Percentiles rank a stretch among this genome's conserved stretches.
Conservation (phyloP, 2,113 vertebrate species). For the Scomber colias region DNA sequence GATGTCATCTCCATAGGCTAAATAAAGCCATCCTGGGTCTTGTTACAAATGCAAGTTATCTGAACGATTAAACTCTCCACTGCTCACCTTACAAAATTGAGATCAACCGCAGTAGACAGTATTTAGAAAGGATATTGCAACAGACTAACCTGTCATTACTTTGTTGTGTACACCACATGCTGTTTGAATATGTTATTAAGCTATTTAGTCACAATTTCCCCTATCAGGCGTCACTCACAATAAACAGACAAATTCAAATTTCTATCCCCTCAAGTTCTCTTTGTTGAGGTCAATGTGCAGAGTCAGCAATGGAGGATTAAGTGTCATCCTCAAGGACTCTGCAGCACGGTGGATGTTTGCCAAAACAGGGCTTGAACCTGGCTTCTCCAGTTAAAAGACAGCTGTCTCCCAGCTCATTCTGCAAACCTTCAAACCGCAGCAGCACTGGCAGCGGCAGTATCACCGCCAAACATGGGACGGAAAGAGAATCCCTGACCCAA, state of each 20-base stretch:
- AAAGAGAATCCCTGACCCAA: conserved; percentile 67
- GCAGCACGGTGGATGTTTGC: conserved; percentile 41
- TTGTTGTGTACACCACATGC: not conserved
- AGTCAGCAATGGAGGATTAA: conserved; percentile 44
- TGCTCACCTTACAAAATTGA: conserved; percentile 23
- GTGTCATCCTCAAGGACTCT: conserved; percentile 57
- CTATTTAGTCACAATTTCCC: not conserved
- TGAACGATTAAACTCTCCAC: conserved; percentile 50
- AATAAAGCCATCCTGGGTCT: conserved; percentile 67
- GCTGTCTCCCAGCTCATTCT: conserved; percentile 41
- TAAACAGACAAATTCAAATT: conserved; percentile 13
- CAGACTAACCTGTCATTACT: not conserved
- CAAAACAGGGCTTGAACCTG: conserved; percentile 52
- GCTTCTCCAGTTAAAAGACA: conserved; percentile 60
- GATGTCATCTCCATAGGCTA: conserved; percentile 73
- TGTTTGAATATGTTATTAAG: not conserved
- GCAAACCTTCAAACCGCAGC: conserved; percentile 43
- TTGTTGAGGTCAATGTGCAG: conserved; percentile 38
- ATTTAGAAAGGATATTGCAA: not conserved
- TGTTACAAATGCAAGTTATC: conserved; percentile 70
- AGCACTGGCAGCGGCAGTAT: conserved; percentile 41
- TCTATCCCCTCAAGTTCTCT: not conserved
- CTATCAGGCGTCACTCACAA: conserved; percentile 1
- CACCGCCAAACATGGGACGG: conserved; percentile 56
- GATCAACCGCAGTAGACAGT: conserved; percentile 3